Conservation (phyloP, 2,113 vertebrate genomes). For the Mormoops blainvillei region DNA sequence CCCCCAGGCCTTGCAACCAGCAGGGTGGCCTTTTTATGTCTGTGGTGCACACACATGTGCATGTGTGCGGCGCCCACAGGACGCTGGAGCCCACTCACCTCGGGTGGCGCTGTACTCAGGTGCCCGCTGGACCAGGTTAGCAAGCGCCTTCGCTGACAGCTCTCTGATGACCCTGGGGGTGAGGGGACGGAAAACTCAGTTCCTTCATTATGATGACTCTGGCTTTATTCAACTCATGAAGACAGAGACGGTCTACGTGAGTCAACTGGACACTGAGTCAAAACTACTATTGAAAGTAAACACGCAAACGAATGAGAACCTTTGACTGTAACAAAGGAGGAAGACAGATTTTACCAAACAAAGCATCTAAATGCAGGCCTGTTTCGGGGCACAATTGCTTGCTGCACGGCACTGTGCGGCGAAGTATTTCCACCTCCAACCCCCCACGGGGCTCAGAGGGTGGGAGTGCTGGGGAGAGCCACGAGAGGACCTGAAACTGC, state of each 20-base stretch:
- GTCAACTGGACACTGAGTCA: not conserved
- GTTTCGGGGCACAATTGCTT: not conserved
- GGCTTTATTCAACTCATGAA: not conserved
- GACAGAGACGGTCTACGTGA: not conserved
- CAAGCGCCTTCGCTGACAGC: constrained; percentile 88
- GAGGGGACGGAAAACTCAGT: not conserved
- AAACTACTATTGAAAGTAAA: not conserved
- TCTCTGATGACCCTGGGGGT: constrained; percentile 87
- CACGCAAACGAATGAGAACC: no score
- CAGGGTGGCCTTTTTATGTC: not conserved
- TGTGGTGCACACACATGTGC: no score
- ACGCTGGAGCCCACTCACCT: constrained; percentile 78
- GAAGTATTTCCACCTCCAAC: accelerated
- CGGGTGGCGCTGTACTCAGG: constrained; percentile 86
- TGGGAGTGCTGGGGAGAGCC: accelerated
- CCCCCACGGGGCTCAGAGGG: accelerated
- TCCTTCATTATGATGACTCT: not conserved
- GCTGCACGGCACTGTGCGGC: accelerated
- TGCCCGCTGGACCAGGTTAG: constrained; percentile 87
- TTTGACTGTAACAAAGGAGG: accelerated
- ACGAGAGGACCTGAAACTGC: not conserved
- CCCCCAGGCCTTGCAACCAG: not conserved
- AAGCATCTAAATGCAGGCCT: not conserved
- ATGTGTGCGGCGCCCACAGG: accelerated
- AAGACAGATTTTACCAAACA: not conserved